Base-by-base conservation (phyloP, 2,888 invertebrate species). In the Galeopsomyia nigrocyanea region DNA sequence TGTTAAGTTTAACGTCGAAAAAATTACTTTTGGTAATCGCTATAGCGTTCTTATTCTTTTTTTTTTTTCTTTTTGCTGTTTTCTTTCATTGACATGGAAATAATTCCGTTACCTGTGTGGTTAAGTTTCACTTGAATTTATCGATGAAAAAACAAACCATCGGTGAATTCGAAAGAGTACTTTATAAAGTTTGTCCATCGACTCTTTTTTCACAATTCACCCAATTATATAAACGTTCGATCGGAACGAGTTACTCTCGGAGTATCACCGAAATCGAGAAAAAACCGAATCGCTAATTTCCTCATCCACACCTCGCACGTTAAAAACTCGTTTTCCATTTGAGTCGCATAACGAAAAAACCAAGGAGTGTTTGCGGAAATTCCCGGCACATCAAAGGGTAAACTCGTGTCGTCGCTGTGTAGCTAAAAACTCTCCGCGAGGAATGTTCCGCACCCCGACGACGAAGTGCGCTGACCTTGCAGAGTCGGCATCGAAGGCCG, bases 401-500 rank as follows among this genome's bases (percentile, higher is more conserved):
- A 68, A 21, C n/a, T n/a, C 39, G 47, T 3, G 56, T 17, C 53
- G 17, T 13, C 39, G 39, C 7, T 39, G 26, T 5, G 57, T 13
- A 46, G 62, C 17, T 65, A 65, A 65, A 65, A 65, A 65, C 21
- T 17, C 10, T 26, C 9, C 49, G 2, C 50, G 16, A 55, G 21
- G 22, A 7, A 19, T 16, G 51, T 22, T 16, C 46, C 19, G 14
- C 13, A 0, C 22, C 22, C 49, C 14, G n/a, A 46, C 46, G 17
- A 14, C 56, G 60, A 1, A 39, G 61, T 66, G 66, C 73, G 67
- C 67, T 68, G 74, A 74, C 74, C 74, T 74, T 74, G 74, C 57
- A 57, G n/a, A n/a, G 68, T 67, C 57, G 39, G 26, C 26, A 26
- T 22, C 76, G 78, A 77, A 77, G 76, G 78, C 77, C 77, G 76